A percentile compares a stretch with the other conserved stretches of the same genome.
phyloP scores from a whole-genome alignment of 2,797 vertebrate species.

The Sylvia borin region DNA sequence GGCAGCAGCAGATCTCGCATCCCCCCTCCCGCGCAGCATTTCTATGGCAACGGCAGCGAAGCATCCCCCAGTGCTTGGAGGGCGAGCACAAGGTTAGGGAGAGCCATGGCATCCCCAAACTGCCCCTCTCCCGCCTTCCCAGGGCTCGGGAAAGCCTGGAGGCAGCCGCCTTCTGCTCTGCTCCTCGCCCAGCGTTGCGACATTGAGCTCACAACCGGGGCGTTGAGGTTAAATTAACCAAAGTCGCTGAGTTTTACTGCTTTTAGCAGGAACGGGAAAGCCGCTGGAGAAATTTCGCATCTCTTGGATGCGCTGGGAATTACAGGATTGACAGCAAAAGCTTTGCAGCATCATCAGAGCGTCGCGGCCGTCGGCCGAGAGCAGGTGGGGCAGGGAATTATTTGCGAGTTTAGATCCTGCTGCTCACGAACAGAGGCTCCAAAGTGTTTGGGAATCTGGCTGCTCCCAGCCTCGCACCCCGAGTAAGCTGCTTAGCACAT shows the following conservation, averaged over 20 bases:
- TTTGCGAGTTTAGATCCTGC: neutral
- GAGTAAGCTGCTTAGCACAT: neutral
- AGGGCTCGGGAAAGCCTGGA: neutral
- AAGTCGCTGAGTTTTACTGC: neutral
- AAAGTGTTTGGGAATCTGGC: neutral
- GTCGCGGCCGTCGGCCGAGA: accelerated
- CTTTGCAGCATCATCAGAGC: neutral
- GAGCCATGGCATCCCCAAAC: neutral
- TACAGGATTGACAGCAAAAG: too few species aligned
- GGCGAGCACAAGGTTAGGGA: neutral
- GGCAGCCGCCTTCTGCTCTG: neutral
- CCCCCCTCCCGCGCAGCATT: neutral
- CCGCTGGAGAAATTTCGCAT: accelerated
- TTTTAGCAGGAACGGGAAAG: neutral
- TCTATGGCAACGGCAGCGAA: neutral
- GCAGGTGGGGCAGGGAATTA: neutral
- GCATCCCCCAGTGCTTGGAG: neutral
- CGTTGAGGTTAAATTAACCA: accelerated
- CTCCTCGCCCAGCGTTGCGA: neutral
- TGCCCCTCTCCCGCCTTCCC: neutral
- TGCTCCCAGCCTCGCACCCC: neutral
- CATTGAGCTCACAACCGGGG: accelerated
- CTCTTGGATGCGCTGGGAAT: neutral
- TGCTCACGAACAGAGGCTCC: neutral
- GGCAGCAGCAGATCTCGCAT: constrained; percentile 52